Evolutionary conservation across 2,888 invertebrate species (phyloP), one percentile per base, ranked within the genome.

Genomic region (Agrilus mali): DNA sequence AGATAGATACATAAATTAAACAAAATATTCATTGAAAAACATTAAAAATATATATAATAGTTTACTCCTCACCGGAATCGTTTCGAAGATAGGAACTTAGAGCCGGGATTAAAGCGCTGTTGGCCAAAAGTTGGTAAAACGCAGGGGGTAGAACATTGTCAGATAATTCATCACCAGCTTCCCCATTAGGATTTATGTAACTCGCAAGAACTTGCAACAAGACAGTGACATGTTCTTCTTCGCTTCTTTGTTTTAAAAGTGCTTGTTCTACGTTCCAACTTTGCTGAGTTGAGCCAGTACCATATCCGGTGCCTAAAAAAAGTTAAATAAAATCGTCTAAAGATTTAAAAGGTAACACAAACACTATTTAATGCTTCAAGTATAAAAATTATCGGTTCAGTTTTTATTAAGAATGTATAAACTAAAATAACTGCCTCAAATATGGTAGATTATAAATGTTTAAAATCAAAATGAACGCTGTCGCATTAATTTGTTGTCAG

Each of bases 231-330:
- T 94, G 92, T 59, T 93, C 90, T 63, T 96, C 95, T 67, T 95
- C 93, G 47, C 86, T 86, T 47, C 82, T 78, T 64, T 94, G 93
- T 10, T 90, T 74, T 49, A 88, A 68, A 40, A 95, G 67, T n/a
- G 93, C 92, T 61, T 92, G 90, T 60, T 95, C 94, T 33, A 95
- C 89, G 67, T 95, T 93, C 95, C 95, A 96, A 37, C 89, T 89
- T 64, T 93, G 93, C 50, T 88, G 86, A 10, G 92, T 95, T 16
- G 90, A 90, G 17, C 95, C 95, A 1, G 93, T 94, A 39, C 95
- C 95, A 67, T 94, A 95, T 2, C 95, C 95, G 3, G 95, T 95
- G 36, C 66, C 65, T 63, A 39, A 39, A 38, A 37, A 20, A 45
- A n/a, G 6, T 42, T 42, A 31, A 7, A 36, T 38, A 17, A 36